These are phyloP conservation scores for Aselliscus stoliczkanus DNA, from an alignment of 2,797 vertebrate genomes.

Conservation along the genomic window DNA sequence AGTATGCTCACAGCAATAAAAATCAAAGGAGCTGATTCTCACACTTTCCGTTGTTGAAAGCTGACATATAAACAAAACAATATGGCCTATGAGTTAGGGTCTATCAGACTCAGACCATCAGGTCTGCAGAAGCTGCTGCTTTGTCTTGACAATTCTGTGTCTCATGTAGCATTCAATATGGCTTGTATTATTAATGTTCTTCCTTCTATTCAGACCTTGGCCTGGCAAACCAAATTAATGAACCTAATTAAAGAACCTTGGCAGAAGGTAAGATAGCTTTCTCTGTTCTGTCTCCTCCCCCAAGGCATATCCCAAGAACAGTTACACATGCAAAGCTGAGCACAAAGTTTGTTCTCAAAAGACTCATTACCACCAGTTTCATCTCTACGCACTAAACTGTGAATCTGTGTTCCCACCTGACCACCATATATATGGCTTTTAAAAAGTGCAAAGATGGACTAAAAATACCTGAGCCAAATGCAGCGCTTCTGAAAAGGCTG, in stretches of 20 bases:
- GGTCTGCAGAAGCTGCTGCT: neutral
- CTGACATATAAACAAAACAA: neutral
- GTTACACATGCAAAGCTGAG: neutral
- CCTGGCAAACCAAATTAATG: neutral
- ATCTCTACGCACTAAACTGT: accelerated
- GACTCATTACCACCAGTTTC: neutral
- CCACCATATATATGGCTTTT: neutral
- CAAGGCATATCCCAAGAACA: neutral
- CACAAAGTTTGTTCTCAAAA: neutral
- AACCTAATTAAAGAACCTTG: neutral
- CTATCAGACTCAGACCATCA: neutral
- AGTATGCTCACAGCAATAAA: neutral
- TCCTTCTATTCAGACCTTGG: neutral
- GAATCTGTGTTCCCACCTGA: conserved; percentile 42
- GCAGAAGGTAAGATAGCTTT: neutral
- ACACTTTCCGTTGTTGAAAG: neutral
- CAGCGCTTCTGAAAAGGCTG: neutral
- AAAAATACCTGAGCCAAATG: conserved; percentile 53
- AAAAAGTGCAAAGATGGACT: neutral
- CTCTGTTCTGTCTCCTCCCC: neutral
- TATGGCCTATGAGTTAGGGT: neutral
- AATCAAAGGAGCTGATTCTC: neutral
- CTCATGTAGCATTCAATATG: neutral
- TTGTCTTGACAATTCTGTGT: neutral
- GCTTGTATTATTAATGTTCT: neutral